phyloP scores from a whole-genome alignment of 2,888 invertebrate species.

The Ormyrus rosae region DNA sequence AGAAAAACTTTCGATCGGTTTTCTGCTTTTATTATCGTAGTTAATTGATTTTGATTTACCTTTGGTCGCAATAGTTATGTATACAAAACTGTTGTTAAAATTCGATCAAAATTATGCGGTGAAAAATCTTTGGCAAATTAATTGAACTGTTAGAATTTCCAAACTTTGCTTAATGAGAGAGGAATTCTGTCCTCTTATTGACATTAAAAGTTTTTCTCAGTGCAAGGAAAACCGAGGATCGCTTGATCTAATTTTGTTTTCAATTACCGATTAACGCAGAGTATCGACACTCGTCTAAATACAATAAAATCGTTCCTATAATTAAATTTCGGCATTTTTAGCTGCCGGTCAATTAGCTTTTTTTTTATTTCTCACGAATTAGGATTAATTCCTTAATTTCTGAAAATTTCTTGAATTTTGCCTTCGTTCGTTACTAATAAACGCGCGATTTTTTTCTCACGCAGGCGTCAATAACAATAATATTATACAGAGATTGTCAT shows the following conservation, averaged over 20 bases:
- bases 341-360: background rate
- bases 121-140: too few relatives aligned
- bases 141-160: background rate
- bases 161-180: background rate
- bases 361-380: too few relatives aligned
- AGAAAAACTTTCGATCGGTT: constrained; percentile 48
- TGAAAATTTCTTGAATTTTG: too few relatives aligned
- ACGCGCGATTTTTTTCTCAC: too few relatives aligned
- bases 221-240: constrained; percentile 31
- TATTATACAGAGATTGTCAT: constrained; percentile 71
- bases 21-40: constrained; percentile 6
- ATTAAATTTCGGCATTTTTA: constrained; percentile 19
- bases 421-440: too few relatives aligned
- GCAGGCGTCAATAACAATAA: constrained; percentile 47
- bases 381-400: too few relatives aligned
- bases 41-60: constrained; percentile 9
- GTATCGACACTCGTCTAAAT: constrained; percentile 38
- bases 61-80: constrained; percentile 19
- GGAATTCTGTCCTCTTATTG: background rate
- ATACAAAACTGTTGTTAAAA: constrained; percentile 24
- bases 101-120: background rate
- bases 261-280: constrained; percentile 29
- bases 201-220: constrained; percentile 50
- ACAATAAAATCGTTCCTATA: constrained; percentile 35
- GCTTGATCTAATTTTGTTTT: constrained; percentile 15